These are phyloP conservation scores for Tortricodes alternella DNA, from an alignment of 2,888 invertebrate genomes.

Conservation along the genomic window DNA sequence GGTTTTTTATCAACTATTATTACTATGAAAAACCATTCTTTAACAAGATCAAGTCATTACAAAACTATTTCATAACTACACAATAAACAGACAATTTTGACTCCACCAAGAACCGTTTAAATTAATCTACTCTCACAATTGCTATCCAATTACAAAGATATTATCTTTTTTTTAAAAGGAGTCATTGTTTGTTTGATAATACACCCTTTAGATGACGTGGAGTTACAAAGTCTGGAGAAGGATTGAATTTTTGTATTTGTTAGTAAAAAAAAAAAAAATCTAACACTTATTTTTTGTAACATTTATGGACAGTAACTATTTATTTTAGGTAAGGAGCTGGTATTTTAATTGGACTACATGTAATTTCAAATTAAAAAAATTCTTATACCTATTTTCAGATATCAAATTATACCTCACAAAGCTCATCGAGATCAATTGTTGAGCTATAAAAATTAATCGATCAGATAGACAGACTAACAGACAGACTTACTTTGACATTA, in stretches of 20 bases:
- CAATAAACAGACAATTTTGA: slow-evolving; percentile 34
- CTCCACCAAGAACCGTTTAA: slow-evolving; percentile 41
- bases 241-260: not conserved
- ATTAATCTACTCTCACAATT: slow-evolving; percentile 54
- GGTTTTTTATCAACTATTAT: not conserved
- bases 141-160: slow-evolving; percentile 55
- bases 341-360: too few species aligned
- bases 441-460: too few species aligned
- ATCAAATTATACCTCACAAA: too few species aligned
- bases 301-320: too few species aligned
- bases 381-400: too few species aligned
- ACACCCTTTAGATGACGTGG: not conserved
- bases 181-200: slow-evolving; percentile 42
- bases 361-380: too few species aligned
- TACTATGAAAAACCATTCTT: not conserved
- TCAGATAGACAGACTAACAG: too few species aligned
- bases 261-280: not conserved
- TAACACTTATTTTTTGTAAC: too few species aligned
- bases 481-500: too few species aligned
- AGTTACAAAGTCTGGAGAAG: not conserved
- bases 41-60: slow-evolving; percentile 5
- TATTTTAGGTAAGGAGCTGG: too few species aligned
- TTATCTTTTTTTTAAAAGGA: slow-evolving; percentile 45
- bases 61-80: slow-evolving; percentile 1
- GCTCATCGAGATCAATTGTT: too few species aligned